Percentiles rank a stretch among this genome's conserved stretches.
These are phyloP conservation scores for Hyposoter didymator DNA, from an alignment of 2,888 invertebrate genomes.

Conservation along the genomic window DNA sequence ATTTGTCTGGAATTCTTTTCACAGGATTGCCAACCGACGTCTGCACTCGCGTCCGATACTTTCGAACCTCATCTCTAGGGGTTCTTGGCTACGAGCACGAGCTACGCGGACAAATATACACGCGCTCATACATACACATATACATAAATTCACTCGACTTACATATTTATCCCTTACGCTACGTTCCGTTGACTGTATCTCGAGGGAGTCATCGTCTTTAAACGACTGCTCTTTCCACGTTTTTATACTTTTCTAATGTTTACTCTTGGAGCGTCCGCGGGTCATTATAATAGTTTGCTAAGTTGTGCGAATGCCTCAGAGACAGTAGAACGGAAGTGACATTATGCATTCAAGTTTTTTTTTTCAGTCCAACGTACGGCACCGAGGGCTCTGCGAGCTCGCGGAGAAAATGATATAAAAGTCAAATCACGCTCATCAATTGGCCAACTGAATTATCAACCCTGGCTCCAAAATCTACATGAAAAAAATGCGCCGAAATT, in stretches of 20 bases:
- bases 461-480: too few species aligned
- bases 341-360: neutral
- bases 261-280: conserved; percentile 59
- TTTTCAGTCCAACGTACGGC: neutral
- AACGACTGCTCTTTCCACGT: conserved; percentile 70
- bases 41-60: conserved; percentile 13
- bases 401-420: neutral
- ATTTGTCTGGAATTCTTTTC: neutral
- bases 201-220: conserved; percentile 74
- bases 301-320: neutral
- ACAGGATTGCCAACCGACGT: too few species aligned
- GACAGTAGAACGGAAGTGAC: neutral
- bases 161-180: conserved; percentile 75
- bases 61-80: conserved; percentile 2
- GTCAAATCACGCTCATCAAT: neutral
- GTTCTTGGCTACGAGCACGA: neutral
- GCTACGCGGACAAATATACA: neutral
- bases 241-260: conserved; percentile 65
- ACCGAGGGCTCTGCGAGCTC: neutral
- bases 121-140: neutral
- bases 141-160: conserved; percentile 63
- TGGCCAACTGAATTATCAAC: too few species aligned
- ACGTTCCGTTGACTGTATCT: conserved; percentile 59
- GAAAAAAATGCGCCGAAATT: too few species aligned
- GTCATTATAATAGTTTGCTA: conserved; percentile 16